Base-by-base conservation (phyloP, 2,113 vertebrate genomes). In the Dromiciops gliroides region DNA sequence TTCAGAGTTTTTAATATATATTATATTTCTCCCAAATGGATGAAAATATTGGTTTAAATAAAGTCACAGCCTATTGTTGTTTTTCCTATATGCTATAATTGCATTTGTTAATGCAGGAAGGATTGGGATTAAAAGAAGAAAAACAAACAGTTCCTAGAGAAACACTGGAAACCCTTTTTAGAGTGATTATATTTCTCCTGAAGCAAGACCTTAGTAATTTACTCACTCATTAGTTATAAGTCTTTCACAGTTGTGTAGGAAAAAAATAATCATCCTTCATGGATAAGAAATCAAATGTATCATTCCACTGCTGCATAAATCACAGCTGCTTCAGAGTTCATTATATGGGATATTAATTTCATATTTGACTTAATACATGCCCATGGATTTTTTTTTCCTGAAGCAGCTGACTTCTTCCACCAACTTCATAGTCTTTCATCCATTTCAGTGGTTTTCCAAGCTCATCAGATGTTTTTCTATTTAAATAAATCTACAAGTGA, bases 271-370 rank as follows among this genome's bases (percentile, higher is more conserved):
- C 92, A 11, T 96, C 94, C 88, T 49, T 97, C 67, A 89, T 53
- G 56, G 3, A 19, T 28, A 94, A 51, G 37, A 94, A 96, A 92
- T 91, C 1, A 37, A 88, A 22, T 91, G 14, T 97, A 96, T 95
- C 53, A 90, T 25, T 52, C 97, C 0, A 0, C 8, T 91, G 16
- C 94, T 96, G 51, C 48, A 95, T 92, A 96, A 92, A 31, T 97
- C 19, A 0, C 24, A 95, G 52, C 8, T 95, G 83, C 48, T 95
- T 94, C 47, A 0, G 91, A 94, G 67, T 94, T 96, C 26, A 7
- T 96, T 94, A 90, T 94, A 11, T 47, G 50, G 50, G 51, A 24
- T 16, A 95, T 96, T 97, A 94, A 56, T 93, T 96, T 96, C 90
- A 50, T 94, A 0, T 91, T 96, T 16, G 94, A 11, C 16, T 25